Percentiles rank a stretch among this genome's conserved stretches.
Conservation (phyloP, 2,113 vertebrate species). For the Zosterops hypoxanthus region DNA sequence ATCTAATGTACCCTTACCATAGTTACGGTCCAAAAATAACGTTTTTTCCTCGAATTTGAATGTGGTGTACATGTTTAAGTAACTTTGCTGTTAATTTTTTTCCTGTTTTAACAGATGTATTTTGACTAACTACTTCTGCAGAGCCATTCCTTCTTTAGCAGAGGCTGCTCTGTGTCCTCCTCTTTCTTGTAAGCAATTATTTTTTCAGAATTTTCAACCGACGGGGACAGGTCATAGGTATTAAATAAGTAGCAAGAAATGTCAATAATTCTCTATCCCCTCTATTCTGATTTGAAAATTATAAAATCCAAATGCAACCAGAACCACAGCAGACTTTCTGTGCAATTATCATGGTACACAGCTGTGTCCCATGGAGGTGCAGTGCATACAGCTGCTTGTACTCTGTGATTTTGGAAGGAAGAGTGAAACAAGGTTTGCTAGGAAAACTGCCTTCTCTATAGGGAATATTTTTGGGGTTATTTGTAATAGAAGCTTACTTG, state of each 20-base stretch:
- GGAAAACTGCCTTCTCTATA: background rate
- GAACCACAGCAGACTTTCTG: background rate
- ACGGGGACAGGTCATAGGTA: background rate
- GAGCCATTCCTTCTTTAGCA: background rate
- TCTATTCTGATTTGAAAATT: background rate
- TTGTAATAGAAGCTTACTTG: background rate
- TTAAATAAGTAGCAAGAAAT: background rate
- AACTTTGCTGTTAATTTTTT: background rate
- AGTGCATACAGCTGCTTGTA: background rate
- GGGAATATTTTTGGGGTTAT: background rate
- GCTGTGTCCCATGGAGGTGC: background rate
- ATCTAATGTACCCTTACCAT: background rate
- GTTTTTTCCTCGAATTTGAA: background rate
- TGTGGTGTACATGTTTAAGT: background rate
- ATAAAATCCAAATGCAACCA: background rate
- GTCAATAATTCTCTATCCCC: background rate
- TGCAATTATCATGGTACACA: fast-evolving
- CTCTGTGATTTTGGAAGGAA: background rate
- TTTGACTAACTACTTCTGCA: background rate
- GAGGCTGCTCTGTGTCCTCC: background rate
- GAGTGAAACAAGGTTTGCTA: background rate
- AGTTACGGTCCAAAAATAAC: background rate
- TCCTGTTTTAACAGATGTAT: background rate
- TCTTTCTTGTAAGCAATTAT: background rate
- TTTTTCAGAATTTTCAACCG: background rate